Percentiles rank a stretch among this genome's conserved stretches.
These are phyloP conservation scores for Ectobius pallidus DNA, from an alignment of 2,888 invertebrate species.

Conservation along the genomic window DNA sequence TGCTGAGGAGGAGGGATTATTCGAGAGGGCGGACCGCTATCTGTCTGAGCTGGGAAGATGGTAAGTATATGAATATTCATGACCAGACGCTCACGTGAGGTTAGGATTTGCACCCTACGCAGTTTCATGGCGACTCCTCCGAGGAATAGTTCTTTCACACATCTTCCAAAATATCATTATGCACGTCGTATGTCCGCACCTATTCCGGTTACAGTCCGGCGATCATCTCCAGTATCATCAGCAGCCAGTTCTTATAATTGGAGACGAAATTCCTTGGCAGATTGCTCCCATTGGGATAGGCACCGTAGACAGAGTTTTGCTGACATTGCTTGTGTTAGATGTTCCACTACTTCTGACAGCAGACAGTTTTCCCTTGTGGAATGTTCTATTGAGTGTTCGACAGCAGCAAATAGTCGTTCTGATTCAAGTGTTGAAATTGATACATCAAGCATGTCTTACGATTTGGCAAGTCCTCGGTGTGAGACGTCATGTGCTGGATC, in stretches of 20 bases:
- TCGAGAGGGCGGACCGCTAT: constrained; percentile 70
- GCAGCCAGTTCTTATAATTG: neutral
- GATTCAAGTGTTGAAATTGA: constrained; percentile 33
- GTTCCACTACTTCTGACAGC: neutral
- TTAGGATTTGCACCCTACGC: neutral
- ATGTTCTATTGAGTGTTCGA: constrained; percentile 4
- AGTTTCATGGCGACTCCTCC: neutral
- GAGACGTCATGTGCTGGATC: constrained; percentile 3
- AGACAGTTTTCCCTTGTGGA: constrained; percentile 20
- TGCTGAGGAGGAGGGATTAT: constrained; percentile 57
- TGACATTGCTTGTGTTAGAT: neutral
- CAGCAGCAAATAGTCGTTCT: neutral
- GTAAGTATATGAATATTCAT: constrained; percentile 54
- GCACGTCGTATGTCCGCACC: constrained; percentile 16
- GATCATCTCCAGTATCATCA: neutral
- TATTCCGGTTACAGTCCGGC: neutral
- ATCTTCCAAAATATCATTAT: neutral
- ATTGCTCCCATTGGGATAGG: neutral
- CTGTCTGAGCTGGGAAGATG: constrained; percentile 73
- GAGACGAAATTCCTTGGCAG: neutral
- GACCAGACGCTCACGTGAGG: neutral
- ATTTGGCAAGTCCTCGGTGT: neutral
- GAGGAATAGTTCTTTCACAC: neutral
- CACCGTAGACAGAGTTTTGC: constrained; percentile 2
- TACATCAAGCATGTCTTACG: constrained; percentile 34